Evolutionary conservation across 2,113 vertebrate genomes (phyloP).

Genomic region (Ceuthmochares aereus): DNA sequence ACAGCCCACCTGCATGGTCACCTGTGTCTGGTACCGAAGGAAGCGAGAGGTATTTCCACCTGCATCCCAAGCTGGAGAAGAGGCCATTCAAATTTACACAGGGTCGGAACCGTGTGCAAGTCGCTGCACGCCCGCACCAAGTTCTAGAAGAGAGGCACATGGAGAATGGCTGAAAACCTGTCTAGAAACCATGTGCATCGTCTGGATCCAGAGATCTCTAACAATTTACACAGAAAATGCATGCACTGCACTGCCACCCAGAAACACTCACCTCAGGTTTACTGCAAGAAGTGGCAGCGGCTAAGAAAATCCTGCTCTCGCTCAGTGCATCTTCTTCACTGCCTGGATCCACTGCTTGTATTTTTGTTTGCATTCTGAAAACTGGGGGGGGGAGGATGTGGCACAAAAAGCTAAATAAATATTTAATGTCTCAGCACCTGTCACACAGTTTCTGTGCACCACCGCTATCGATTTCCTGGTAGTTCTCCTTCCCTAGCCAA

Average conservation of each 20-base stretch:
- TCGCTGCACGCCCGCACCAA: background rate
- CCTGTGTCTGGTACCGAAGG: background rate
- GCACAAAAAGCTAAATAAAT: constrained; percentile 78
- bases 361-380: constrained; percentile 66
- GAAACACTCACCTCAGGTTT: accelerated
- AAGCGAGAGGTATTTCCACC: background rate
- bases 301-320: background rate
- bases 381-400: background rate
- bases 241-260: background rate
- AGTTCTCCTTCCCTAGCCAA: constrained; percentile 76
- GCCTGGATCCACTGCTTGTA: background rate
- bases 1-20: background rate
- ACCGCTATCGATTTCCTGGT: constrained; percentile 74
- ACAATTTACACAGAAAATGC: background rate
- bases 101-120: background rate
- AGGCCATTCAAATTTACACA: background rate
- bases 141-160: background rate
- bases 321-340: background rate
- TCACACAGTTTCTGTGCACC: constrained; percentile 69
- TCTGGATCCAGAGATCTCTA: background rate
- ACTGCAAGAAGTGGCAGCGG: background rate
- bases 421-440: constrained; percentile 78
- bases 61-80: background rate
- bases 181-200: background rate
- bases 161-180: background rate